Conservation (phyloP, 2,797 vertebrate genomes). For the Sebastes alutus region DNA sequence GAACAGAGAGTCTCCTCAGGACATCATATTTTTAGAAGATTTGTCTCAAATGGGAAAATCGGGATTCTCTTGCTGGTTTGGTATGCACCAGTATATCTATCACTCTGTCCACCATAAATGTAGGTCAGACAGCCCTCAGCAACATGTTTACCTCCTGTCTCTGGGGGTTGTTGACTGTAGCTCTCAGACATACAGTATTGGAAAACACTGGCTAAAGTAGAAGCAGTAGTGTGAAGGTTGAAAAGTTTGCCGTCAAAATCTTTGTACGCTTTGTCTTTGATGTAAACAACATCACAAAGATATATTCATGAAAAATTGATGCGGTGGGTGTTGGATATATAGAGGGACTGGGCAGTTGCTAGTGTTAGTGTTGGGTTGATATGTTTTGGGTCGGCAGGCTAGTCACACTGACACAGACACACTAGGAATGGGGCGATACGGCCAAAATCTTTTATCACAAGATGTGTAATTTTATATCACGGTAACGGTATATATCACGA, state of each 20-base stretch:
- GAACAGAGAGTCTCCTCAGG: background rate
- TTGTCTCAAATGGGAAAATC: background rate
- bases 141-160: background rate
- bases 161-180: background rate
- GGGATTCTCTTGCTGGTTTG: background rate
- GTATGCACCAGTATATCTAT: background rate
- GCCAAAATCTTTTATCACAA: too few relatives aligned
- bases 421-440: background rate
- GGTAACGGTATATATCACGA: too few relatives aligned
- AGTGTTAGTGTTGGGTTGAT: background rate
- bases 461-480: too few relatives aligned
- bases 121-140: slow-evolving; percentile 1
- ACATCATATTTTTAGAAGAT: background rate
- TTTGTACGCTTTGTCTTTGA: background rate
- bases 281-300: background rate
- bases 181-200: background rate
- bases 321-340: background rate
- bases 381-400: background rate
- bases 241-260: background rate
- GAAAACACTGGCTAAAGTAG: background rate
- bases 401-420: background rate
- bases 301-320: background rate
- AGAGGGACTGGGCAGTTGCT: background rate
- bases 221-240: background rate
- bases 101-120: background rate